phyloP scores from a whole-genome alignment of 2,113 vertebrate species.

The Sclerurus mexicanus region DNA sequence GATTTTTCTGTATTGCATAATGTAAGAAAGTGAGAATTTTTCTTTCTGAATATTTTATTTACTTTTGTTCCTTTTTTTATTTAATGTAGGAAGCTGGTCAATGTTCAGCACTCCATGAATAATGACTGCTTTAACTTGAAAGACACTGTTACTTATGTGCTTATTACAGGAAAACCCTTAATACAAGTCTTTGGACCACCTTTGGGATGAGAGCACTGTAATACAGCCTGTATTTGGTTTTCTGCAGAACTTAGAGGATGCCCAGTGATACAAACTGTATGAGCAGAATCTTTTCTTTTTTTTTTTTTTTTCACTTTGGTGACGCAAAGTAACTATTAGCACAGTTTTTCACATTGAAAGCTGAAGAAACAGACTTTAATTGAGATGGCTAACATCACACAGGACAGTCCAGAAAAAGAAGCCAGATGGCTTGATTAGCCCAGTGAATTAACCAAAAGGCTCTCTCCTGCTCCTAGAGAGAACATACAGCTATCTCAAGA shows the following conservation, averaged over 20 bases:
- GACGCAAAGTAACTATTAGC: neutral
- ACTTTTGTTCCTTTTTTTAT: neutral
- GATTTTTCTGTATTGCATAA: neutral
- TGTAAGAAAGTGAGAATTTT: neutral
- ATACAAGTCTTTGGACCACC: neutral
- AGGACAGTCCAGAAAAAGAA: neutral
- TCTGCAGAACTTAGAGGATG: neutral
- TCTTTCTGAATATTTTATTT: neutral
- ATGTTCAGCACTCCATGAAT: neutral
- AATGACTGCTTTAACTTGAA: neutral
- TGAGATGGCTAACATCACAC: neutral
- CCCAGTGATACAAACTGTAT: neutral
- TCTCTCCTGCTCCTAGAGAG: neutral
- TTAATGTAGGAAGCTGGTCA: neutral
- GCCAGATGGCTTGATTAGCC: neutral
- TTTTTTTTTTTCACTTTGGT: neutral
- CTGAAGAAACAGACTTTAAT: neutral
- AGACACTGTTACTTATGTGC: neutral
- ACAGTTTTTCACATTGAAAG: neutral
- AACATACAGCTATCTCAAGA: neutral
- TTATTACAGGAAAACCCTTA: neutral
- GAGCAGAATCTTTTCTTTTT: too few species aligned
- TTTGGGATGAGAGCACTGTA: neutral
- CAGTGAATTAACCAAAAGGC: neutral
- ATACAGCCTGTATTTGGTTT: neutral